Conservation (phyloP, 2,113 vertebrate species). For the Ageneiosus marmoratus region DNA sequence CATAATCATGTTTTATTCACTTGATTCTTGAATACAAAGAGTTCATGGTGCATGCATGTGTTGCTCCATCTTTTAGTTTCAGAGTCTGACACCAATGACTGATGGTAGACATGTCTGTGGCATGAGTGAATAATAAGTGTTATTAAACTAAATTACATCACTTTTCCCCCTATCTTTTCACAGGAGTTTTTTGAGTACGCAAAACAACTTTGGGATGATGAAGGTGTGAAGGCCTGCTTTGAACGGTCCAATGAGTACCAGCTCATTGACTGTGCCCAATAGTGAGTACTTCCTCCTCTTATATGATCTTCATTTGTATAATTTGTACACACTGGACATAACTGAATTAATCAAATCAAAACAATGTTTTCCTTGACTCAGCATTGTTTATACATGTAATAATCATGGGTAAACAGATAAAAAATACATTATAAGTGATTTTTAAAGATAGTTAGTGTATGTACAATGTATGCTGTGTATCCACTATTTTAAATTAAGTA, state of each 20-base stretch:
- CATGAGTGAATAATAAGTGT: not conserved
- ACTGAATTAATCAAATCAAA: not conserved
- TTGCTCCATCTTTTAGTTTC: not conserved
- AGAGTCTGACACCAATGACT: not conserved
- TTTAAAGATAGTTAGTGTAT: not conserved
- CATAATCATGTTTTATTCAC: not conserved
- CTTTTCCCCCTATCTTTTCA: not conserved
- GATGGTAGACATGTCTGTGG: not conserved
- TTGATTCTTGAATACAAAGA: not conserved
- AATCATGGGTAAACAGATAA: not conserved
- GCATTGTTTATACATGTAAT: not conserved
- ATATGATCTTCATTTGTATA: not conserved
- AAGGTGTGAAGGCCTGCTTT: constrained; percentile 69
- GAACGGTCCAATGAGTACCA: constrained; percentile 76
- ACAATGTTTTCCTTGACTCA: not conserved
- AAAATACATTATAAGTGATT: not conserved
- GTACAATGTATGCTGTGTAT: not conserved
- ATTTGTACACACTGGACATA: not conserved
- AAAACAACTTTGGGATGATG: constrained; percentile 72
- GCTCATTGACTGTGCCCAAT: constrained; percentile 75
- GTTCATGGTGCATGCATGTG: not conserved
- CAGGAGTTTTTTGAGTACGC: constrained; percentile 75
- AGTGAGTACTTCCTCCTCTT: constrained; percentile 61
- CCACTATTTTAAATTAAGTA: not conserved
- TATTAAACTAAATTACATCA: not conserved